Evolutionary conservation across 2,888 invertebrate species (phyloP), one percentile per base, ranked within the genome.

Genomic region (Camptogramma bilineatum): DNA sequence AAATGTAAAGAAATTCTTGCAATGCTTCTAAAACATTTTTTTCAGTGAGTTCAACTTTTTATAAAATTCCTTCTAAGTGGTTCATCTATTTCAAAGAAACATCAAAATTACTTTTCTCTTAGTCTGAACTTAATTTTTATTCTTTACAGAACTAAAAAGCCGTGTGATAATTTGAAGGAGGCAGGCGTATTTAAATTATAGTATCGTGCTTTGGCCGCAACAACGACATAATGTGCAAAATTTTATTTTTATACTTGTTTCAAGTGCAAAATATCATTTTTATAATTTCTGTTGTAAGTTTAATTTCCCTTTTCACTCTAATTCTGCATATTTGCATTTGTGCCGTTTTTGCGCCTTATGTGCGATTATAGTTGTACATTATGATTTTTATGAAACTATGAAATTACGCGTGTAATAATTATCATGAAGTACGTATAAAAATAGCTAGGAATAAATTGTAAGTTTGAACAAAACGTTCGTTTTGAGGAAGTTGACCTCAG

Each of bases 391-490:
- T 55, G 16, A 16, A 24, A 51, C 18, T 52, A 47, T 55, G 16
- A 16, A 24, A 51, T n/a, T 52, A 54, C 53, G 39, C 24, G 48
- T 47, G 9, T 52, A 51, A 58, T 52, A 52, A 21, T 52, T 42
- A 21, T 34, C 18, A 34, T 42, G n/a, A 44, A 13, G 46, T 55
- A 59, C 47, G 52, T 31, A 50, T 52, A 16, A 70, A 69, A 50
- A 83, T 85, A 84, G 82, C 71, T 88, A 87, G 84, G 73, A 81
- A 74, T 81, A 85, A 87, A 87, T 86, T 84, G 72, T 86, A 84
- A 84, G 78, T 84, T 79, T 84, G 88, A 90, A 86, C 88, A 89
- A 89, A 87, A 76, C 68, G 82, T 84, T 86, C 81, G 80, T 72
- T 71, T 19, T 64, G 62, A 56, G 52, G 63, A 59, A 10, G 7